phyloP scores from a whole-genome alignment of 1,140 invertebrate genomes.

The Meteorus sp. region DNA sequence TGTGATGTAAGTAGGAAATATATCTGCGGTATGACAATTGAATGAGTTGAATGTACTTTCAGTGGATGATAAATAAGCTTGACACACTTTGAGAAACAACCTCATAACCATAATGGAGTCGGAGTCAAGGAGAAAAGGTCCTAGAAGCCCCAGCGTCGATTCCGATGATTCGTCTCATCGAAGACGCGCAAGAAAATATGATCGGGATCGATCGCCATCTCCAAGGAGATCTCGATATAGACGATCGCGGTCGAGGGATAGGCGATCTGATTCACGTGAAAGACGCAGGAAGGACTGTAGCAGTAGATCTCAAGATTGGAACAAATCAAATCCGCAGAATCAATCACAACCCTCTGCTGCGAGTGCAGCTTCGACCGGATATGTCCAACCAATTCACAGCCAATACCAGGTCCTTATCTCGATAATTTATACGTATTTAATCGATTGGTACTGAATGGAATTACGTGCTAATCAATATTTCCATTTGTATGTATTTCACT shows the following conservation, averaged over 20 bases:
- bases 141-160: conserved; percentile 49
- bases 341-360: conserved; percentile 30
- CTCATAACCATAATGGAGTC: conserved; percentile 46
- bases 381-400: conserved; percentile 49
- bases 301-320: conserved; percentile 47
- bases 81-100: too few species aligned
- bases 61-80: too few species aligned
- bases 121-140: conserved; percentile 48
- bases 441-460: not conserved
- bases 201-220: conserved; percentile 47
- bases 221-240: conserved; percentile 51
- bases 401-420: conserved; percentile 57
- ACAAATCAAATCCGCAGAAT: conserved; percentile 33
- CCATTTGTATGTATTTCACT: conserved; percentile 6
- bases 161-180: conserved; percentile 51
- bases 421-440: conserved; percentile 34
- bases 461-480: too few species aligned
- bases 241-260: conserved; percentile 49
- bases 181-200: conserved; percentile 51
- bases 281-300: conserved; percentile 44
- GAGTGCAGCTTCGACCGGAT: conserved; percentile 36
- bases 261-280: conserved; percentile 48
- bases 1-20: too few species aligned
- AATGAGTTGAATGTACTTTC: too few species aligned
- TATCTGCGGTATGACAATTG: too few species aligned